Conservation (phyloP, 1,140 invertebrate species). For the Archivesica marissinica region DNA sequence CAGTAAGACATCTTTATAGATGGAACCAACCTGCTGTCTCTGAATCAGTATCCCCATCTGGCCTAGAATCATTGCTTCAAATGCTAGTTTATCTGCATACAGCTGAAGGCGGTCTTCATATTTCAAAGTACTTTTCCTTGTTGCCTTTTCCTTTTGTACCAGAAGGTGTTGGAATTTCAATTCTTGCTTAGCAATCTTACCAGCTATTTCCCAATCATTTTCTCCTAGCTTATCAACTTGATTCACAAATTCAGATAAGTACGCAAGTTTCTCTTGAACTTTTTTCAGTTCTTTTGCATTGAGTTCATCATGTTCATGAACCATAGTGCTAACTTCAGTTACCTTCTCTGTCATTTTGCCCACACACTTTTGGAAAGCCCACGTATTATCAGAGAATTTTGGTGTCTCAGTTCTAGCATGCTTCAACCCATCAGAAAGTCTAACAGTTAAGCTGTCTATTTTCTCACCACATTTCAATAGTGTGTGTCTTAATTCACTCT, state of each 20-base stretch:
- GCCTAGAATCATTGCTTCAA: conserved; percentile 79
- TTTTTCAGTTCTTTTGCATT: conserved; percentile 72
- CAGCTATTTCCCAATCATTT: conserved; percentile 75
- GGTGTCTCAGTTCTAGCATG: conserved; percentile 44
- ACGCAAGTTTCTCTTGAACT: conserved; percentile 71
- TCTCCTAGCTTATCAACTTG: conserved; percentile 72
- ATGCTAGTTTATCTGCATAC: conserved; percentile 78
- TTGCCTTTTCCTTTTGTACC: conserved; percentile 54
- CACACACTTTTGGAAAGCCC: conserved; percentile 75
- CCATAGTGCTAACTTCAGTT: conserved; percentile 63
- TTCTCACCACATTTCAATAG: conserved; percentile 71
- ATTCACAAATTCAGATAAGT: conserved; percentile 74
- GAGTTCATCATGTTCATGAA: conserved; percentile 73
- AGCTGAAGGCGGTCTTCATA: conserved; percentile 75
- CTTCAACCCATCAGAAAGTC: conserved; percentile 66
- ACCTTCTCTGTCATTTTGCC: conserved; percentile 73
- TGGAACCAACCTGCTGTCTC: conserved; percentile 64
- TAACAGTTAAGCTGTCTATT: conserved; percentile 68
- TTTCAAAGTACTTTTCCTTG: conserved; percentile 56
- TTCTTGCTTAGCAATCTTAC: conserved; percentile 72
- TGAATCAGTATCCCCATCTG: conserved; percentile 80
- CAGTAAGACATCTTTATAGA: conserved; percentile 69
- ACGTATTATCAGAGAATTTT: conserved; percentile 59
- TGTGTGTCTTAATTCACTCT: conserved; percentile 59
- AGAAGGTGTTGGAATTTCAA: conserved; percentile 54